phyloP scores from a whole-genome alignment of 2,888 invertebrate species.

The Rhorus exstirpatorius region DNA sequence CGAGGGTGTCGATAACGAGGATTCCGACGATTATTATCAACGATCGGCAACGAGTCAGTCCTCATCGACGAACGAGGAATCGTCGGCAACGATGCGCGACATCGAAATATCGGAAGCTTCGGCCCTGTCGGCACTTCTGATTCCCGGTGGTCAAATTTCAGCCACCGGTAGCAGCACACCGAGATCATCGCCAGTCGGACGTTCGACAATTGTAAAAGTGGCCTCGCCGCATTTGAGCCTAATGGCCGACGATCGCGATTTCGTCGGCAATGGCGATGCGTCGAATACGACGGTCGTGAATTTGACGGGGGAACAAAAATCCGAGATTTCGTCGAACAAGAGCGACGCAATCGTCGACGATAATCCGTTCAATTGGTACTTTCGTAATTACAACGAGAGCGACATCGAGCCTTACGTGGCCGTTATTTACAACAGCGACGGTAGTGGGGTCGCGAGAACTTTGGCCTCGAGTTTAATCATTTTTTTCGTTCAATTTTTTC shows the following conservation, averaged over 20 bases:
- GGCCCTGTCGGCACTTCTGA: slow-evolving; percentile 89
- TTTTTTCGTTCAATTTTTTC: slow-evolving; percentile 66
- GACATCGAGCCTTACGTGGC: slow-evolving; percentile 87
- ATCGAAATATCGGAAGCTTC: slow-evolving; percentile 86
- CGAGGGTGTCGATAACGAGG: slow-evolving; percentile 45
- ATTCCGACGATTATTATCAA: slow-evolving; percentile 35
- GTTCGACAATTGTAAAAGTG: slow-evolving; percentile 89
- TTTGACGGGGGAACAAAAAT: neutral
- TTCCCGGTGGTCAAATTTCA: slow-evolving; percentile 88
- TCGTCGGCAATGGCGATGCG: slow-evolving; percentile 68
- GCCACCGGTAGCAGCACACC: slow-evolving; percentile 83
- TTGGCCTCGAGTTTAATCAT: slow-evolving; percentile 33
- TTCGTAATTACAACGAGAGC: slow-evolving; percentile 93
- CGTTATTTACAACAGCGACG: slow-evolving; percentile 77
- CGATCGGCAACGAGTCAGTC: slow-evolving; percentile 32
- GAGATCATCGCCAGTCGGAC: slow-evolving; percentile 85
- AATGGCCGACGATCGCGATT: slow-evolving; percentile 64
- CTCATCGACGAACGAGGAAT: slow-evolving; percentile 19
- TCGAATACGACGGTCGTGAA: neutral
- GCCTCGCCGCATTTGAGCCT: slow-evolving; percentile 83
- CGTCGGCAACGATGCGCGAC: slow-evolving; percentile 62
- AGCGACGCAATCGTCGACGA: slow-evolving; percentile 87
- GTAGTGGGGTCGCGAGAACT: slow-evolving; percentile 27
- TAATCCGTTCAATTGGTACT: slow-evolving; percentile 93
- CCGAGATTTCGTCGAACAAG: slow-evolving; percentile 76